Evolutionary conservation across 2,888 invertebrate genomes (phyloP), one percentile per base, ranked within the genome.

Genomic region (Pomacea canaliculata): DNA sequence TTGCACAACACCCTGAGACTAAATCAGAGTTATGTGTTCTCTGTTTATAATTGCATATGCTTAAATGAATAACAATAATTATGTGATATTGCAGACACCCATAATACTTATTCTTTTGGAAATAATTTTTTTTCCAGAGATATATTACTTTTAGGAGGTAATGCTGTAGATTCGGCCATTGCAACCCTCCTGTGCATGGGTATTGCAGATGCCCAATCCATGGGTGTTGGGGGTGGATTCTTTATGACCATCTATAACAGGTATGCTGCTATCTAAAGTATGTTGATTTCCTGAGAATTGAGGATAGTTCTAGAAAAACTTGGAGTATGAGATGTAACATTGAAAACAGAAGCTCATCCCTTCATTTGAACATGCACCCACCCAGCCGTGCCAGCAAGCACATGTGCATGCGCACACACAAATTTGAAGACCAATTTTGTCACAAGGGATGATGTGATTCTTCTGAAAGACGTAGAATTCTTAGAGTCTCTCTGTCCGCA

Each of bases 131-230:
- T 51, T 72, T 83, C 7, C 79, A 88, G 88, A 16, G 79, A 93
- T 93, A 74, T 94, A 85, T 92, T 96, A 83, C 93, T 93, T 89
- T 91, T 92, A 82, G 94, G 94, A 60, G 95, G 95, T 16, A 94
- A 93, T 91, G 94, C 95, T 46, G 92, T 95, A 0, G 96, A 96
- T 92, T 95, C 95, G 74, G 94, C 94, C 62, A 93, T 94, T 78
- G 94, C 94, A 66, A 93, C 94, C 70, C 93, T 94, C 51, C 92
- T 96, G 78, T 96, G 96, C 89, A 93, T 95, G 86, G 93, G 94
- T 63, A 94, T 95, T 63, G 92, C 94, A 46, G 93, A 94, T 82
- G 94, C 94, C 73, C 95, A 95, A 88, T 92, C 93, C 83, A 94
- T 94, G 73, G 94, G 95, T 37, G 92, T 96, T 63, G 95, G 96